Evolutionary conservation across 2,797 vertebrate species (phyloP), one percentile per base, ranked within the genome.

Genomic region (Gymnoscopelus microlampas): DNA sequence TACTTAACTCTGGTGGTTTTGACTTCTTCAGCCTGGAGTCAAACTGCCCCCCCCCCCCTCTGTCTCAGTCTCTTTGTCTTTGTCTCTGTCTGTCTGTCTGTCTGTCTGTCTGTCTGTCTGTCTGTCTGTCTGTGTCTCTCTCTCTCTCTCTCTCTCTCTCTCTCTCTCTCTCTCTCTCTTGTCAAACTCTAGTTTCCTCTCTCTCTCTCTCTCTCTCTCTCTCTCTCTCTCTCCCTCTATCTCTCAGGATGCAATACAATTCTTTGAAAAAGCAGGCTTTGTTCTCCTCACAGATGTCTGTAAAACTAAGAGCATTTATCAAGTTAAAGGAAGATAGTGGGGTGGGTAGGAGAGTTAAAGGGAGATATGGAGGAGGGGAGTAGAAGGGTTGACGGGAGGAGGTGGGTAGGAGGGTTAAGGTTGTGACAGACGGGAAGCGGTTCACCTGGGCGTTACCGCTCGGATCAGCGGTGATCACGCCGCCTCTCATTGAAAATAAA

Each of bases 381-480:
- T 19, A 19, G 19, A 19, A 19, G 19, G 19, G 19, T 19, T 19
- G 1, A 19, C 1, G 19, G 19, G 19, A 19, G 19, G 19, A 19
- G 19, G 19, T 19, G 19, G 19, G 19, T 19, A 19, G 19, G 19
- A 19, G 19, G 19, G 19, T 19, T 19, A 19, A 19, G 19, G 19
- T 19, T 1, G 19, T 19, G 19, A 19, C 19, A 19, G 19, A 19
- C 19, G 19, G 19, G 19, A 19, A 19, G 19, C 19, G 19, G 19
- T 19, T 19, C 19, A 19, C 81, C 77, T 90, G 92, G 91, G 19
- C 19, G 19, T 19, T 19, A 19, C 19, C 19, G 19, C 19, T 19
- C 19, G 19, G 19, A 19, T 19, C 93, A 93, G 88, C 19, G 19
- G 19, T 19, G 19, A 19, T 19, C 19, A 1, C 19, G 19, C 19